A percentile compares a stretch with the other conserved stretches of the same genome.
Conservation (phyloP, 1,140 invertebrate genomes). For the Saccostrea echinata region DNA sequence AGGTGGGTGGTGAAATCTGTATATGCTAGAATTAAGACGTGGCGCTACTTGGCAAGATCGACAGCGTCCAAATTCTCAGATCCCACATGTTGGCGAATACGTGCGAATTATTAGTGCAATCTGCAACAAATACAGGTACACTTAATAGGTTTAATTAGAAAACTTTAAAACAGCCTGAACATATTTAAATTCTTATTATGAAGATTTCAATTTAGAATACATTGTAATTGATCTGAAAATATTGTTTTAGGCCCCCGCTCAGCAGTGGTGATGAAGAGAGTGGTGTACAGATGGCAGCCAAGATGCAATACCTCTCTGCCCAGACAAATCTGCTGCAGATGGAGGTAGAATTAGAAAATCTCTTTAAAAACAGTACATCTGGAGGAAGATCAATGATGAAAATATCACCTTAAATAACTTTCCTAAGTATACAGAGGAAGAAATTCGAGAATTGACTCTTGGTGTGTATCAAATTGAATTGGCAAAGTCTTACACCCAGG, state of each 20-base stretch:
- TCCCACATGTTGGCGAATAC: neutral
- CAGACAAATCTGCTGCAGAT: neutral
- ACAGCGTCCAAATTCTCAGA: neutral
- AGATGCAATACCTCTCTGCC: constrained; percentile 4
- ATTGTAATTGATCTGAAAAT: neutral
- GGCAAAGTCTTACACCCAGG: no score
- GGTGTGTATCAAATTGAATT: no score
- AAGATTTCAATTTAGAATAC: neutral
- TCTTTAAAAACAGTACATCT: no score
- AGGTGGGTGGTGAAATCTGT: constrained; percentile 9
- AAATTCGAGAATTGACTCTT: no score
- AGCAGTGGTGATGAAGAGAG: neutral
- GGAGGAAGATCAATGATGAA: no score
- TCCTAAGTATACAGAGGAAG: no score
- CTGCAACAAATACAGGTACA: neutral
- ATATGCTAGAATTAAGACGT: constrained; percentile 32
- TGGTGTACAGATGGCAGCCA: neutral
- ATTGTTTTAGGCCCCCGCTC: neutral
- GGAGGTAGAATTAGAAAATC: no score
- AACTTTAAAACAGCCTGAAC: no score
- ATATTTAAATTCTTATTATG: no score
- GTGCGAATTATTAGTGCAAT: neutral
- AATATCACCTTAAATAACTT: no score
- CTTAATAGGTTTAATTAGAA: neutral
- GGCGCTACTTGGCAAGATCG: constrained; percentile 19